Evolutionary conservation across 2,888 invertebrate genomes (phyloP).

Genomic region (Dioctria linearis): DNA sequence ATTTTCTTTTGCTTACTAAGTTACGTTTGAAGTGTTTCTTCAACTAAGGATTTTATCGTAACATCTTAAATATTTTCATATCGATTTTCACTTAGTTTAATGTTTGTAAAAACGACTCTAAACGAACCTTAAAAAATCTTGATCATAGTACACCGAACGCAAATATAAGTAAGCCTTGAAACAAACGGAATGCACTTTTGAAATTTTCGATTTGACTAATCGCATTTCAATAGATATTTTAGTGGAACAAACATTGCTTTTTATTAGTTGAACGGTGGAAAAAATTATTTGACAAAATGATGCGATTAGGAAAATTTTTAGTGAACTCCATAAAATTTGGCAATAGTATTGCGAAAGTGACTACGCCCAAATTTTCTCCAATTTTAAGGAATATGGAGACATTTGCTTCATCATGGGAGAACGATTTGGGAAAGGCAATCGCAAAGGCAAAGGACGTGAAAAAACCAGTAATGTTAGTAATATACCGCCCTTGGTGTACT

Average conservation of each 20-base stretch:
- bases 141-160: too few species aligned
- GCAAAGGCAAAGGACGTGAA: background rate
- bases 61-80: too few species aligned
- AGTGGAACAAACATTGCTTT: background rate
- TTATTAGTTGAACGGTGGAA: background rate
- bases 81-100: too few species aligned
- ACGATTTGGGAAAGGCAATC: constrained; percentile 6
- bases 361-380: background rate
- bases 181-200: background rate
- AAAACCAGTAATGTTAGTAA: constrained; percentile 42
- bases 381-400: constrained; percentile 16
- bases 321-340: background rate
- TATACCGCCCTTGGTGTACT: constrained; percentile 40
- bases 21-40: too few species aligned
- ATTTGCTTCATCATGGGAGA: constrained; percentile 27
- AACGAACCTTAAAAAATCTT: too few species aligned
- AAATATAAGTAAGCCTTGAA: background rate
- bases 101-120: too few species aligned
- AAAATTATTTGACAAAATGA: constrained; percentile 16
- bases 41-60: too few species aligned
- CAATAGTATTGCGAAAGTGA: background rate
- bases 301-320: background rate
- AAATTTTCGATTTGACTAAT: background rate
- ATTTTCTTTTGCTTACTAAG: too few species aligned
- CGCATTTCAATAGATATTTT: background rate